phyloP scores from a whole-genome alignment of 1,140 invertebrate species.

The Physella acuta region DNA sequence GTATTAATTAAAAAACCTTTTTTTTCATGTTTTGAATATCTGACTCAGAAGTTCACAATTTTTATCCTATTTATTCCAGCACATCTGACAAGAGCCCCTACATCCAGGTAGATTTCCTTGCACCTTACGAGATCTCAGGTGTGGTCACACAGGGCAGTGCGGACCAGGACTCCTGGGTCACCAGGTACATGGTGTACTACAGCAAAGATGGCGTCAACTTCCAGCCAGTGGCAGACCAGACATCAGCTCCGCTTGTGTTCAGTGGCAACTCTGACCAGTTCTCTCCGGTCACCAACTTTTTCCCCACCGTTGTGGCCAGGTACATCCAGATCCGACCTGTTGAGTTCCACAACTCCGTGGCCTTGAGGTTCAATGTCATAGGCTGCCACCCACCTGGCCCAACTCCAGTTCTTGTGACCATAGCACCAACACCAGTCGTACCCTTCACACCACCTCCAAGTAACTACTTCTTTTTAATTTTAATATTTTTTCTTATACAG shows the following conservation, averaged over 20 bases:
- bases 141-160: slow-evolving; percentile 69
- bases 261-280: neutral
- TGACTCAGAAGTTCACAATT: no score
- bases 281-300: neutral
- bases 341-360: neutral
- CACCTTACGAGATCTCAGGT: slow-evolving; percentile 74
- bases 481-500: no score
- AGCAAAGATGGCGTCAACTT: slow-evolving; percentile 4
- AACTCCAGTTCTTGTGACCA: no score
- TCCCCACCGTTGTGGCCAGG: neutral
- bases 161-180: neutral
- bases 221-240: neutral
- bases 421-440: no score
- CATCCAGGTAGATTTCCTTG: slow-evolving; percentile 68
- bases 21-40: no score
- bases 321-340: neutral
- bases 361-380: neutral
- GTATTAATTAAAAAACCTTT: no score
- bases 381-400: neutral
- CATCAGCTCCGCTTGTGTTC: neutral
- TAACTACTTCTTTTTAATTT: no score
- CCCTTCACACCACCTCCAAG: no score
- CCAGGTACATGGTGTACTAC: neutral
- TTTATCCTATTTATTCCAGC: neutral
- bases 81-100: neutral